Evolutionary conservation across 2,113 vertebrate species (phyloP).

Genomic region (Zosterops japonicus): DNA sequence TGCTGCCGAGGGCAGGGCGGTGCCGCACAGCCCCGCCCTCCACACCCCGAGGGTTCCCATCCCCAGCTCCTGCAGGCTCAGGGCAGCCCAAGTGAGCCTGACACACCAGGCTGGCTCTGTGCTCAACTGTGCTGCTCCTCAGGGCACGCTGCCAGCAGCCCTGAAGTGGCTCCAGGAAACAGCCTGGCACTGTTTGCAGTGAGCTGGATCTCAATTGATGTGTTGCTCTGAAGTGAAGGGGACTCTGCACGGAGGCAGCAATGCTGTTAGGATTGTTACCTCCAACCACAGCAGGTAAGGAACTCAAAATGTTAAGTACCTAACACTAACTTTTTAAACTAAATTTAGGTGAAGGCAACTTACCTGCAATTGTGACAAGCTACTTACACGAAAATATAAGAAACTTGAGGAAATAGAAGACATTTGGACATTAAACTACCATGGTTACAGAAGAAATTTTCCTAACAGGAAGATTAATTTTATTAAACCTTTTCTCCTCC

Average conservation of each 20-base stretch:
- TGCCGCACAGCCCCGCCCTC: background rate
- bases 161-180: background rate
- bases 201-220: background rate
- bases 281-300: background rate
- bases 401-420: background rate
- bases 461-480: background rate
- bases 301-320: background rate
- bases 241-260: background rate
- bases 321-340: background rate
- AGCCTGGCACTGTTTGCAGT: background rate
- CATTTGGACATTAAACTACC: background rate
- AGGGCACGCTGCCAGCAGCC: background rate
- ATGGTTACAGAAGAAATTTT: background rate
- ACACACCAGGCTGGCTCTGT: background rate
- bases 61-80: background rate
- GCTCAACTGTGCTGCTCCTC: background rate
- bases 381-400: background rate
- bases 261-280: background rate
- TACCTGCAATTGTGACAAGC: background rate
- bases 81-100: background rate
- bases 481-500: background rate
- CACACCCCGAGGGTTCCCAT: background rate
- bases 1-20: background rate
- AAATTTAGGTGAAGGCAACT: background rate
- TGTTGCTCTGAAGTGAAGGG: rapidly evolving